These are phyloP conservation scores for Naso thynnoides DNA, from an alignment of 2,797 vertebrate species.

Conservation along the genomic window DNA sequence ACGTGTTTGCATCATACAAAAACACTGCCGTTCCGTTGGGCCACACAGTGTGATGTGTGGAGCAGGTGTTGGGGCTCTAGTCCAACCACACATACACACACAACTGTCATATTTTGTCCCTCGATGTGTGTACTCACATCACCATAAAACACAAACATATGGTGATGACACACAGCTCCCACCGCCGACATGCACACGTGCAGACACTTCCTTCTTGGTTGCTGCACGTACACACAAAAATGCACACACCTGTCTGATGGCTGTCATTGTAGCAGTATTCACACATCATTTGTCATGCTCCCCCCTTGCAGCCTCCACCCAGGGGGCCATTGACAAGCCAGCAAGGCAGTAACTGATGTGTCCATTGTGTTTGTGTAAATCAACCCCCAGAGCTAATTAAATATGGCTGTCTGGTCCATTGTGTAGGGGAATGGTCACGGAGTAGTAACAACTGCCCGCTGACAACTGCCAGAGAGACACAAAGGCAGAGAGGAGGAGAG, in stretches of 20 bases:
- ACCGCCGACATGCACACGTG: neutral
- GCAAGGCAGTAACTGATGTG: slow-evolving; percentile 52
- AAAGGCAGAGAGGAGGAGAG: slow-evolving; percentile 18
- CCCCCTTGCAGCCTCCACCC: neutral
- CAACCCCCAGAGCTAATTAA: slow-evolving; percentile 62
- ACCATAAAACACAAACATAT: slow-evolving; percentile 9
- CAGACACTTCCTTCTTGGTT: neutral
- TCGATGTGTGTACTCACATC: slow-evolving; percentile 4
- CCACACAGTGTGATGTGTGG: slow-evolving; percentile 25
- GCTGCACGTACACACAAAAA: slow-evolving; percentile 5
- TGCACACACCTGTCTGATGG: slow-evolving; percentile 21
- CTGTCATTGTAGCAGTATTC: slow-evolving; percentile 37
- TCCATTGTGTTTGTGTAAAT: slow-evolving; percentile 71
- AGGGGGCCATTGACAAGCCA: slow-evolving; percentile 45
- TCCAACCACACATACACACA: neutral
- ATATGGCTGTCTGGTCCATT: slow-evolving; percentile 54
- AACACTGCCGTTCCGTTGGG: slow-evolving; percentile 9
- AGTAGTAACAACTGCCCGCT: slow-evolving; percentile 44
- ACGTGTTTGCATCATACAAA: slow-evolving; percentile 16
- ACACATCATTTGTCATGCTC: slow-evolving; percentile 49
- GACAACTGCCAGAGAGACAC: slow-evolving; percentile 33
- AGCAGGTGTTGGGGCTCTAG: slow-evolving; percentile 60
- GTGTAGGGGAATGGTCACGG: slow-evolving; percentile 31
- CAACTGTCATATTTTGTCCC: slow-evolving; percentile 28
- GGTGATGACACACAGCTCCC: slow-evolving; percentile 3